phyloP scores from a whole-genome alignment of 2,797 vertebrate species.

The Argentina silus region DNA sequence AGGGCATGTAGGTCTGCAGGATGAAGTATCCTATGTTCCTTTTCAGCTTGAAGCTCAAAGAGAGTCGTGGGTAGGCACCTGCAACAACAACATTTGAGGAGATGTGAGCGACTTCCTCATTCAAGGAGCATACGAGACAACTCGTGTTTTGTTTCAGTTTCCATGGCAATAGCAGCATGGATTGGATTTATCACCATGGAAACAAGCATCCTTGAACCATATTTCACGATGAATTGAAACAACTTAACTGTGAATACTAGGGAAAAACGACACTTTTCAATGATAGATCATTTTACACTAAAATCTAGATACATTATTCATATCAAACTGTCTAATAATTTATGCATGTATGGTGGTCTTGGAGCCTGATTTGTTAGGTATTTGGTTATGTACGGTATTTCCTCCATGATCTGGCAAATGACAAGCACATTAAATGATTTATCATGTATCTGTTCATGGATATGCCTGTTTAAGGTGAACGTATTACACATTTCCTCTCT shows the following conservation, averaged over 20 bases:
- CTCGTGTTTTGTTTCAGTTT: slow-evolving; percentile 74
- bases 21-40: slow-evolving; percentile 97
- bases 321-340: slow-evolving; percentile 20
- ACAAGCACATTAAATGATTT: slow-evolving; percentile 30
- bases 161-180: slow-evolving; percentile 68
- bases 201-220: slow-evolving; percentile 63
- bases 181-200: slow-evolving; percentile 72
- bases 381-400: slow-evolving; percentile 14
- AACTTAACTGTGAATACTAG: slow-evolving; percentile 9
- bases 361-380: slow-evolving; percentile 27
- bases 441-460: slow-evolving; percentile 32
- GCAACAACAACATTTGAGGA: background rate
- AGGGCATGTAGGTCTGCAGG: slow-evolving; percentile 96
- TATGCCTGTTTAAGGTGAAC: slow-evolving; percentile 34
- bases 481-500: slow-evolving; percentile 48
- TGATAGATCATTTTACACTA: slow-evolving; percentile 35
- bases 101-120: background rate
- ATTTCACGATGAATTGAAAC: slow-evolving; percentile 47
- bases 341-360: background rate
- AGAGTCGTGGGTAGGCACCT: slow-evolving; percentile 95
- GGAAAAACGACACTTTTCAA: background rate
- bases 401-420: slow-evolving; percentile 4
- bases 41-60: slow-evolving; percentile 92
- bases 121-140: slow-evolving; percentile 47
- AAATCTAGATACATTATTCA: slow-evolving; percentile 41